These are phyloP conservation scores for Onthophagus taurus DNA, from an alignment of 1,140 invertebrate genomes.

Conservation along the genomic window DNA sequence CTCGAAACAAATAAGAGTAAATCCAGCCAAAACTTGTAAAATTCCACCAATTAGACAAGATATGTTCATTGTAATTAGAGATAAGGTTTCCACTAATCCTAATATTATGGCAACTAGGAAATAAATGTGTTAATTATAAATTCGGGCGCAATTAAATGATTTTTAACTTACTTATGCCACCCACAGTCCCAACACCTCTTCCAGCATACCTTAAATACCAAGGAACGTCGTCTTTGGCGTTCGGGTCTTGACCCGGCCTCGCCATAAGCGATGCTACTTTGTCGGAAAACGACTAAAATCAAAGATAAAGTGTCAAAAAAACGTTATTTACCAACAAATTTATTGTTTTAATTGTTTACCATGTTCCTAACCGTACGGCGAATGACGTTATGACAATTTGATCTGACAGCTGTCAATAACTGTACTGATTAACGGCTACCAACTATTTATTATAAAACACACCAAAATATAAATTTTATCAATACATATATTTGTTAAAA, in stretches of 20 bases:
- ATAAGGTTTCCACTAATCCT: constrained; percentile 68
- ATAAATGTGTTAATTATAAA: constrained; percentile 9
- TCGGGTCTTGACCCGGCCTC: constrained; percentile 62
- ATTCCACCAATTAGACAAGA: constrained; percentile 71
- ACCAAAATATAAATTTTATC: no score
- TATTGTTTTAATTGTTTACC: no score
- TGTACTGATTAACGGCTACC: no score
- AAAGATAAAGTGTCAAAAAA: background rate
- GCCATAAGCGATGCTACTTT: constrained; percentile 67
- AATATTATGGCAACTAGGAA: constrained; percentile 75
- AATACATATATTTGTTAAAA: no score
- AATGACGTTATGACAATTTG: no score
- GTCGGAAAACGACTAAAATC: constrained; percentile 62
- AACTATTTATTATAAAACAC: no score
- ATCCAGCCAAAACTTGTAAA: constrained; percentile 81
- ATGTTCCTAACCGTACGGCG: no score
- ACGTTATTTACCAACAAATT: no score
- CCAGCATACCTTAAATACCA: constrained; percentile 84
- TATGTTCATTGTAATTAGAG: constrained; percentile 55
- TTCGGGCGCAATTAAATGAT: constrained; percentile 9
- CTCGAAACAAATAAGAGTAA: constrained; percentile 77
- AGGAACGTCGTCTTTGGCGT: constrained; percentile 68
- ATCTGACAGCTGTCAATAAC: no score
- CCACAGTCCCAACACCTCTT: constrained; percentile 72
- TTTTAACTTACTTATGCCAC: constrained; percentile 60